Percentiles rank a stretch among this genome's conserved stretches.
Conservation (phyloP, 2,113 vertebrate species). For the Cairina moschata region DNA sequence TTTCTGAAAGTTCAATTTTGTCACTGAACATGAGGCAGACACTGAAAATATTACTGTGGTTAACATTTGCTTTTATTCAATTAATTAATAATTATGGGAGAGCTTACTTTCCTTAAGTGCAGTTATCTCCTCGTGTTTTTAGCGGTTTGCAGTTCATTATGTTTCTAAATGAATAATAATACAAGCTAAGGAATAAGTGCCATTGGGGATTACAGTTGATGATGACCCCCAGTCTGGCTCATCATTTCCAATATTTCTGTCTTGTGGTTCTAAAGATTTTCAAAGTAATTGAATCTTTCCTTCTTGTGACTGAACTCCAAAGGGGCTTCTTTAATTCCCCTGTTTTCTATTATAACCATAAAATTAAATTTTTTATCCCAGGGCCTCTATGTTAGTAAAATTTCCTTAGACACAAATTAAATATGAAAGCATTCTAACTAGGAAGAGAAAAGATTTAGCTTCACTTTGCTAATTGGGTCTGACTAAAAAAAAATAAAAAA, state of each 20-base stretch:
- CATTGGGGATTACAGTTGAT: constrained; percentile 60
- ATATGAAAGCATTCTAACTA: constrained; percentile 30
- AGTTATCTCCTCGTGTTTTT: constrained; percentile 45
- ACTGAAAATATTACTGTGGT: constrained; percentile 30
- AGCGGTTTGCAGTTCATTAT: constrained; percentile 55
- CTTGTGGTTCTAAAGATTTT: constrained; percentile 47
- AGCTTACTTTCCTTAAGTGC: constrained; percentile 50
- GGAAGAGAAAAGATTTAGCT: constrained; percentile 12
- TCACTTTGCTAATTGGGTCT: constrained; percentile 30
- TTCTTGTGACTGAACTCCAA: constrained; percentile 63
- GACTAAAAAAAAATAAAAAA: not conserved
- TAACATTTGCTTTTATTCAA: constrained; percentile 50
- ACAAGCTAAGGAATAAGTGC: constrained; percentile 34
- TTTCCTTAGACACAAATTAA: constrained; percentile 55
- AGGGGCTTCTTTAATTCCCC: constrained; percentile 60
- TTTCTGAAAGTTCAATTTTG: constrained; percentile 18
- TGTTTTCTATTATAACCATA: constrained; percentile 64
- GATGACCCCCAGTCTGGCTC: constrained; percentile 50
- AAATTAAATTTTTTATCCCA: constrained; percentile 65
- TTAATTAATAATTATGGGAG: constrained; percentile 71
- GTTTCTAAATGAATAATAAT: constrained; percentile 38
- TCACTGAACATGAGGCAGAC: not conserved
- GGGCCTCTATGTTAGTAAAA: constrained; percentile 38
- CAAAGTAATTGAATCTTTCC: constrained; percentile 73
- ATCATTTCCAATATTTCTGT: constrained; percentile 58